Base-by-base conservation (phyloP, 2,888 invertebrate species). In the Meghimatium bilineatum region DNA sequence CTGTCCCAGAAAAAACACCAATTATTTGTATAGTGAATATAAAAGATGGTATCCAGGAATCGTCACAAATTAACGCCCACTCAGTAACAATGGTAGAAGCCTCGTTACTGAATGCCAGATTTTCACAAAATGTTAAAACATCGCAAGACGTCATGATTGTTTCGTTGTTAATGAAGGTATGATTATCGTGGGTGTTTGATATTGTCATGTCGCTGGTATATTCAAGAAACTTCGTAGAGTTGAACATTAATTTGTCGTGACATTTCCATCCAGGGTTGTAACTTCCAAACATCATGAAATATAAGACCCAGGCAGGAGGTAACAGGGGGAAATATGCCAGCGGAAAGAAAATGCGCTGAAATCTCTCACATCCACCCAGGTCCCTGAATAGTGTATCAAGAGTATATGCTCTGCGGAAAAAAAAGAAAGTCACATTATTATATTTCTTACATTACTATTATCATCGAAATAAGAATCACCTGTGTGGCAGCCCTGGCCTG, bases 11-110 rank as follows among this genome's bases (percentile, higher is more conserved):
- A n/a, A 92, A 86, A 1, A 92, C 91, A 20, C 93, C 93, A 32
- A 88, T 88, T 92, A 93, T 93, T 88, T 93, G 92, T 49, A 91
- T 85, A 8, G 91, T 91, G 38, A 91, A 92, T 49, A 92, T 91
- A n/a, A 88, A 84, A 56, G 88, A 88, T 0, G 89, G 86, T 20
- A 91, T 84, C 78, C 88, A 90, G 44, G 86, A 86, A 44, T 86
- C 83, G 74, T 90, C 89, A 87, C 93, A 93, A 3, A 92, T 86
- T n/a, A 93, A 87, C 12, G 17, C 36, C 75, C 79, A 78, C 20
- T 79, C 75, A 17, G 75, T 56, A n/a, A 75, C 75, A 26, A 67
- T 44, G 8, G 79, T 75, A 1, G 85, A 75, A 56, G 66, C 63
- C 3, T 12, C n/a, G 0, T 26, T 26, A 36, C 63, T 66, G 26